Conservation (phyloP, 2,888 invertebrate species). For the Macrophya annulata region DNA sequence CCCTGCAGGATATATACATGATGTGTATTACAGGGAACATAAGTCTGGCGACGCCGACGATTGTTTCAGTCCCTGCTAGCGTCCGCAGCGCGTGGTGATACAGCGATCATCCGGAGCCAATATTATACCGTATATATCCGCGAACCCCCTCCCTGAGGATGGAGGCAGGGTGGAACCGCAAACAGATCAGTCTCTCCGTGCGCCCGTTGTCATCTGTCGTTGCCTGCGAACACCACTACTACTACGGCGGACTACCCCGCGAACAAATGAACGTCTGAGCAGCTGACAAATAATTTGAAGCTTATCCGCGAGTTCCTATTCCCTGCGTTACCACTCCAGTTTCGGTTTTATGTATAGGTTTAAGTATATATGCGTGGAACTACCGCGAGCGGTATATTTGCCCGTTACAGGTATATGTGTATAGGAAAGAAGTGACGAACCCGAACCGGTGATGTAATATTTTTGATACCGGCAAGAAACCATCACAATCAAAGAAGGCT, state of each 20-base stretch:
- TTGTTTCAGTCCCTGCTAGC: constrained; percentile 43
- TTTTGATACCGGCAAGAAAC: no score
- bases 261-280: constrained; percentile 77
- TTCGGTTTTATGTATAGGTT: not conserved
- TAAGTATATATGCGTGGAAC: not conserved
- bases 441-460: no score
- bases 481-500: no score
- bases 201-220: constrained; percentile 78
- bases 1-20: not conserved
- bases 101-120: constrained; percentile 48
- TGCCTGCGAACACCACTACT: constrained; percentile 63
- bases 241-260: constrained; percentile 53
- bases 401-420: no score
- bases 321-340: not conserved
- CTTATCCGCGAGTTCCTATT: constrained; percentile 71
- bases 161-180: constrained; percentile 70
- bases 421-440: no score
- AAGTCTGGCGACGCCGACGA: constrained; percentile 17
- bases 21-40: not conserved
- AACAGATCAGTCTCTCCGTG: constrained; percentile 72
- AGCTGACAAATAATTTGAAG: constrained; percentile 76
- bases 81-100: constrained; percentile 24
- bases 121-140: constrained; percentile 47
- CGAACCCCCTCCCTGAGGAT: not conserved
- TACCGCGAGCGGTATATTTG: no score